Conservation (phyloP, 2,888 invertebrate genomes). For the Thecophora atra region DNA sequence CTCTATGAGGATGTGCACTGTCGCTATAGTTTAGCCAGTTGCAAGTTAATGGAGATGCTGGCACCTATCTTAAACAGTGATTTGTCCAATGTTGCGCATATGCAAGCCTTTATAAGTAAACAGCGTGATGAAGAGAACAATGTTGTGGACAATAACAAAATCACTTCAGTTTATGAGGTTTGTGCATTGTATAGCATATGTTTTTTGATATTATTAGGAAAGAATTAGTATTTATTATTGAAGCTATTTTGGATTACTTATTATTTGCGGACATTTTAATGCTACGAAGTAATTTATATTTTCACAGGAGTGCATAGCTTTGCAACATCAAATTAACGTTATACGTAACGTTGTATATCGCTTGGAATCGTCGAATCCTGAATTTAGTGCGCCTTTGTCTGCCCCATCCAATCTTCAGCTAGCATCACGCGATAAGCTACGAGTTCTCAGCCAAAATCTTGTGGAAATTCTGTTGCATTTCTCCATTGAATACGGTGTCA, state of each 20-base stretch:
- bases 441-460: constrained; percentile 82
- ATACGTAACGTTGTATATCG: constrained; percentile 80
- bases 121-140: constrained; percentile 70
- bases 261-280: too few species aligned
- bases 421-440: constrained; percentile 84
- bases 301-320: constrained; percentile 81
- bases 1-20: constrained; percentile 83
- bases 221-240: background rate
- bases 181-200: background rate
- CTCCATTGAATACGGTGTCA: constrained; percentile 71
- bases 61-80: constrained; percentile 82
- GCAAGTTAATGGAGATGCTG: constrained; percentile 81
- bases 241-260: background rate
- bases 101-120: constrained; percentile 82
- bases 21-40: constrained; percentile 83
- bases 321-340: constrained; percentile 89
- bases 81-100: constrained; percentile 82
- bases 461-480: constrained; percentile 82
- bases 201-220: background rate
- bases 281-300: background rate
- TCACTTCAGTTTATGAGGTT: constrained; percentile 68
- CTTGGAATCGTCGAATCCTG: constrained; percentile 71
- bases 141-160: constrained; percentile 66
- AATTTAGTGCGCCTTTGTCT: constrained; percentile 44
- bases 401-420: constrained; percentile 67